Percentiles rank a stretch among this genome's conserved stretches.
Conservation (phyloP, 2,888 invertebrate species). For the Drymonia ruficornis region DNA sequence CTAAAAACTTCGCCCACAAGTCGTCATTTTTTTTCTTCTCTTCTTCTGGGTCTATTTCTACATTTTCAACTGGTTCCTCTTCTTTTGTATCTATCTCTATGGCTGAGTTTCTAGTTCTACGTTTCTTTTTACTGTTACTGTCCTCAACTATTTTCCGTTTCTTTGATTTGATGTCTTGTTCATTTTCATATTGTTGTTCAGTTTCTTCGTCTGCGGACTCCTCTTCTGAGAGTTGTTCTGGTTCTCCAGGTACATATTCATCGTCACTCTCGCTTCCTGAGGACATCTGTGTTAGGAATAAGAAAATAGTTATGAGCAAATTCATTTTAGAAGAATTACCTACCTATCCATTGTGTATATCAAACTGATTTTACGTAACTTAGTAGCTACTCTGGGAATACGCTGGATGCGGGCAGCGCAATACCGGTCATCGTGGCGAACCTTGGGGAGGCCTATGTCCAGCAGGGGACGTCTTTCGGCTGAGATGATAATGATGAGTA, state of each 20-base stretch:
- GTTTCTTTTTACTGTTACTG: constrained; percentile 57
- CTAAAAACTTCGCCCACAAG: constrained; percentile 92
- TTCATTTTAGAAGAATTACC: no score
- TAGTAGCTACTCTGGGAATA: no score
- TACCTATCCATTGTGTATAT: no score
- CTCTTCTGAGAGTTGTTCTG: constrained; percentile 87
- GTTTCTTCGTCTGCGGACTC: constrained; percentile 87
- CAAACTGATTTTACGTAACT: neutral
- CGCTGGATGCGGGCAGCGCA: no score
- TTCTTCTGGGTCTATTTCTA: constrained; percentile 80
- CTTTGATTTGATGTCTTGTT: constrained; percentile 60
- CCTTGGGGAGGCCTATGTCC: no score
- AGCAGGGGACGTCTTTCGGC: no score
- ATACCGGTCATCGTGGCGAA: no score
- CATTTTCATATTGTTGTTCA: constrained; percentile 82
- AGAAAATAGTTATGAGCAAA: no score
- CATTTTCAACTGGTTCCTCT: constrained; percentile 37
- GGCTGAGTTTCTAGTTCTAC: constrained; percentile 45
- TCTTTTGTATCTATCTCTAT: constrained; percentile 48
- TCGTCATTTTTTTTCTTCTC: constrained; percentile 90
- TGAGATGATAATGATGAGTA: no score
- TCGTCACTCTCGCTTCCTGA: constrained; percentile 92
- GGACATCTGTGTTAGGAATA: constrained; percentile 66
- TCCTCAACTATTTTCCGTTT: constrained; percentile 61
- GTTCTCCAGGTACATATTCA: constrained; percentile 89